phyloP scores from a whole-genome alignment of 2,113 vertebrate species.

The Mustela nigripes region DNA sequence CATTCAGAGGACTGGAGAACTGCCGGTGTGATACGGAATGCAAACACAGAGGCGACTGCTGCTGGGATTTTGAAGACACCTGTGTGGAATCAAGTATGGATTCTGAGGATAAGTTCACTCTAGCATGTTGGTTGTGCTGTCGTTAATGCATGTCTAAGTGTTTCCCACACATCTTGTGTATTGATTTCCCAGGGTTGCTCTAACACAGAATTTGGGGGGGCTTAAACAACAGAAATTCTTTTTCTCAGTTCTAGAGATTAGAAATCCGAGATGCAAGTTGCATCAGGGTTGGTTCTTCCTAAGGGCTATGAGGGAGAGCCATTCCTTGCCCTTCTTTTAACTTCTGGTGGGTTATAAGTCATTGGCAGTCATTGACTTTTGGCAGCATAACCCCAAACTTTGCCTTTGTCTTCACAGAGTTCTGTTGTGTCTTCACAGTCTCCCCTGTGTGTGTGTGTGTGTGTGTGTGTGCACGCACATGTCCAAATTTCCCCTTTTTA shows the following conservation, averaged over 20 bases:
- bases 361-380: background rate
- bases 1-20: background rate
- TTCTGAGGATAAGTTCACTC: background rate
- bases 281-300: background rate
- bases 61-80: slow-evolving; percentile 87
- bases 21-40: slow-evolving; percentile 85
- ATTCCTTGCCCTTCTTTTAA: background rate
- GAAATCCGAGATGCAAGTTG: background rate
- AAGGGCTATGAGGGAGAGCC: background rate
- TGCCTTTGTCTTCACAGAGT: background rate
- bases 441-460: background rate
- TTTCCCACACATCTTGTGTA: background rate
- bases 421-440: background rate
- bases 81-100: slow-evolving; percentile 88
- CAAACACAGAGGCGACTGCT: slow-evolving; percentile 82
- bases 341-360: background rate
- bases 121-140: background rate
- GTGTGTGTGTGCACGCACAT: background rate
- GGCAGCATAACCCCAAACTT: background rate
- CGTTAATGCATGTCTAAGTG: background rate
- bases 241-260: background rate
- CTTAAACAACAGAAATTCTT: background rate
- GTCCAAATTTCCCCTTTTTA: background rate
- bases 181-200: background rate
- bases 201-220: background rate